Evolutionary conservation across 1,140 invertebrate genomes (phyloP), one percentile per base, ranked within the genome.

Genomic region (Drosophila elegans): DNA sequence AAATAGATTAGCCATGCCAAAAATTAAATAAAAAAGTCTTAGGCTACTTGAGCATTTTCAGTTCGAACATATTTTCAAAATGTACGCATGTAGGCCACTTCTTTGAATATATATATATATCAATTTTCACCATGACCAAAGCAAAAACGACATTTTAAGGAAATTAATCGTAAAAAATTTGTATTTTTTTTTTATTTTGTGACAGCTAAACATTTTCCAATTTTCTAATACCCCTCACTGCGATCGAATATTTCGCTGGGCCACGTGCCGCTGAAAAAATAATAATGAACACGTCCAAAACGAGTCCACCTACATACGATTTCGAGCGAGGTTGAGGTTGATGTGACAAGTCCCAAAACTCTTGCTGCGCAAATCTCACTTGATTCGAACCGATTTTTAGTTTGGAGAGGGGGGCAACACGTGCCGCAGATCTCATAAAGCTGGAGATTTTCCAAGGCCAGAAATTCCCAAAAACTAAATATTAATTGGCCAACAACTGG

Each of bases 401-500:
- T 12, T 39, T 55, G 32, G 4, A 1, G 54, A 11, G 3, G 49
- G 9, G n/a, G 21, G 16, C 39, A 59, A 61, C 79, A 81, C 79
- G 79, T 82, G 79, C 39, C 79, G 12, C 7, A 56, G 27, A 69
- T 12, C 9, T 42, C 3, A 74, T 56, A 52, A 51, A 45, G 36
- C 79, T 78, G 79, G 56, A 81, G 76, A 82, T 49, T 82, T 66
- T 81, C 74, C 79, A 62, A 67, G 34, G 41, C 41, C 38, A 44
- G n/a, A 74, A 74, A 59, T 59, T 59, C 25, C 53, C n/a, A 55
- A 55, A 51, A 63, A 57, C 38, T 13, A 41, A 41, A 71, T 41
- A 77, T 79, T 80, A 63, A 74, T 80, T 80, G 60, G 51, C 60
- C 60, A 61, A 61, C 69, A 80, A 80, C 54, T 74, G 67, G 38